Evolutionary conservation across 92 coral and sea anemone species (phyloP).

Genomic region (Phenganax stokvisi): DNA sequence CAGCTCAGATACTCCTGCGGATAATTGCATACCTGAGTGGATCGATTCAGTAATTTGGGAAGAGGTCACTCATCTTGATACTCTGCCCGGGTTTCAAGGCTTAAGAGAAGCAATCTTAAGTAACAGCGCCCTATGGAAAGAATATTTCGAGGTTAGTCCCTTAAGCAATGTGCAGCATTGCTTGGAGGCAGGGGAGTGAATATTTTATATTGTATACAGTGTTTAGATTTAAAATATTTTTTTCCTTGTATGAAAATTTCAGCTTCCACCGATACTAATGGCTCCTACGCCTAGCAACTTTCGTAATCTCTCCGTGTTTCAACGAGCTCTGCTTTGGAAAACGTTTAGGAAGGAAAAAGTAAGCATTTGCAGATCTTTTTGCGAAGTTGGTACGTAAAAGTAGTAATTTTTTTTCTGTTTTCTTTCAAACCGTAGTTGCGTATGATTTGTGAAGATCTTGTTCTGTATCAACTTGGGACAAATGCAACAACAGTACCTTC

Average conservation of each 20-base stretch:
- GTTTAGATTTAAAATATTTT: background rate
- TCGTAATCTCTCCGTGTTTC: conserved; percentile 65
- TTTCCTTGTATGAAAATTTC: background rate
- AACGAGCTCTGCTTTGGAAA: conserved; percentile 93
- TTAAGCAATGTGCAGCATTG: background rate
- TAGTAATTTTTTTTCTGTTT: background rate
- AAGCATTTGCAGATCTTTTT: background rate
- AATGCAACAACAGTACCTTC: conserved; percentile 59
- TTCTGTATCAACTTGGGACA: conserved; percentile 88
- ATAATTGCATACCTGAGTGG: conserved; percentile 63
- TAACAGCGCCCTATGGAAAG: conserved; percentile 71
- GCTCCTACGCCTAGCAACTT: conserved; percentile 72
- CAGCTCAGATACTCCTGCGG: conserved; percentile 4
- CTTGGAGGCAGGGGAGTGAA: background rate
- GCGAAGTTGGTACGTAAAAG: background rate
- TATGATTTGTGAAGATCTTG: conserved; percentile 72
- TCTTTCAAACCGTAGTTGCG: conserved; percentile 49
- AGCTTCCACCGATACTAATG: conserved; percentile 88
- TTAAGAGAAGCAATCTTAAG: conserved; percentile 57
- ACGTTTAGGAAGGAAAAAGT: conserved; percentile 76
- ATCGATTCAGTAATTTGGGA: conserved; percentile 66
- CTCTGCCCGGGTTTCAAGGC: conserved; percentile 53
- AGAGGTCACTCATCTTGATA: conserved; percentile 53
- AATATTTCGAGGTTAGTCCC: conserved; percentile 67
- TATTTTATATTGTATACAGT: background rate